Percentiles rank a stretch among this genome's conserved stretches.
Conservation (phyloP, 2,113 vertebrate species). For the Syngnathus typhle region DNA sequence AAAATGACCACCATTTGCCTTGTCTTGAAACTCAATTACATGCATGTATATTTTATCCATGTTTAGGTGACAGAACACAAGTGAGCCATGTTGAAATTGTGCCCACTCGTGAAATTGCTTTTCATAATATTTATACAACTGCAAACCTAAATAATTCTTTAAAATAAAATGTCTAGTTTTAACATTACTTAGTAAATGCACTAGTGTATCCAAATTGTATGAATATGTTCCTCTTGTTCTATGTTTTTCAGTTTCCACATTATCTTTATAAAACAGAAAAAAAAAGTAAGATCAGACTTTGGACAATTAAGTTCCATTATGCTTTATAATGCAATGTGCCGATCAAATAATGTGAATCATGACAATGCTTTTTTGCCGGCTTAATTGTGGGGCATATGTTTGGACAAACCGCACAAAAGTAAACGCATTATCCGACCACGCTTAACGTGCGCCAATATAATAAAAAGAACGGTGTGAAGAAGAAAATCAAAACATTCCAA, state of each 20-base stretch:
- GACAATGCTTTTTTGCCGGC: background rate
- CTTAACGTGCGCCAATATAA: background rate
- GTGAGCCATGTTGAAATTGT: background rate
- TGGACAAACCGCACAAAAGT: background rate
- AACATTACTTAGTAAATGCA: background rate
- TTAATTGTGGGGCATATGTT: background rate
- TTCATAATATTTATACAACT: background rate
- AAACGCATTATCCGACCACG: background rate
- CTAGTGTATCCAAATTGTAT: background rate
- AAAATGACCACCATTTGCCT: background rate
- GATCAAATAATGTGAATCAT: slow-evolving; percentile 3
- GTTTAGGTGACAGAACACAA: too few relatives aligned
- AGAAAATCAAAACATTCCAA: background rate
- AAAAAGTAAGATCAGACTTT: background rate
- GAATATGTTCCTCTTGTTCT: background rate
- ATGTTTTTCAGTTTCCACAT: background rate
- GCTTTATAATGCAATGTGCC: background rate
- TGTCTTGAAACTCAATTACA: background rate
- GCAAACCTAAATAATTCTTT: background rate
- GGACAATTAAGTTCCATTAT: background rate
- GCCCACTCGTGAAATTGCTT: background rate
- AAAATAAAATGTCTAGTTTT: background rate
- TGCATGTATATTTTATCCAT: background rate
- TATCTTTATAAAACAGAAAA: slow-evolving; percentile 28
- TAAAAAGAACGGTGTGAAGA: background rate